phyloP scores from a whole-genome alignment of 2,797 vertebrate genomes.

The Centropyge bicolor region DNA sequence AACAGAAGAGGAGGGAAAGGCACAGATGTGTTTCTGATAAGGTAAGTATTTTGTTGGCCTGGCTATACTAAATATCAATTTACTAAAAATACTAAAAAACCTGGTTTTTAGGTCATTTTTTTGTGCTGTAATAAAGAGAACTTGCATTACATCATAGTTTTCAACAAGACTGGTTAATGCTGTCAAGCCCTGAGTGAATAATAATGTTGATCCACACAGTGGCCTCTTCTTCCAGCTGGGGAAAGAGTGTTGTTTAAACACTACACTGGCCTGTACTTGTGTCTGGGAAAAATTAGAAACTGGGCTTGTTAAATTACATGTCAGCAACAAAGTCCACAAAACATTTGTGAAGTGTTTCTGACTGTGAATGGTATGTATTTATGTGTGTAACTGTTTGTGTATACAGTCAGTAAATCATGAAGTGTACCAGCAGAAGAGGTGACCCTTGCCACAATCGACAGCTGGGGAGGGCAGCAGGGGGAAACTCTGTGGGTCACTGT shows the following conservation, averaged over 20 bases:
- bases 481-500: slow-evolving; percentile 92
- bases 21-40: neutral
- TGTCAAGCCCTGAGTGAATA: neutral
- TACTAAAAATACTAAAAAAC: neutral
- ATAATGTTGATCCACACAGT: slow-evolving; percentile 4
- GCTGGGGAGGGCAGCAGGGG: slow-evolving; percentile 95
- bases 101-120: neutral
- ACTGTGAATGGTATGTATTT: neutral
- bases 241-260: neutral
- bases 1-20: neutral
- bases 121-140: neutral
- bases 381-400: slow-evolving; percentile 5
- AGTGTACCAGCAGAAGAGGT: slow-evolving; percentile 97
- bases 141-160: neutral
- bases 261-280: neutral
- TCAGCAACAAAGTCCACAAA: slow-evolving; percentile 2
- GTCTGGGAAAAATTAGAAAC: neutral
- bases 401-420: slow-evolving; percentile 12
- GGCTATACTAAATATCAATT: too few species aligned
- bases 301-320: neutral
- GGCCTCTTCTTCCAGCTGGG: slow-evolving; percentile 2
- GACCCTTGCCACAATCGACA: slow-evolving; percentile 98
- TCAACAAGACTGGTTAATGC: neutral
- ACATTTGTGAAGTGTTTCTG: neutral
- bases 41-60: neutral